phyloP scores from a whole-genome alignment of 2,888 invertebrate genomes.

The Sisyra terminalis region DNA sequence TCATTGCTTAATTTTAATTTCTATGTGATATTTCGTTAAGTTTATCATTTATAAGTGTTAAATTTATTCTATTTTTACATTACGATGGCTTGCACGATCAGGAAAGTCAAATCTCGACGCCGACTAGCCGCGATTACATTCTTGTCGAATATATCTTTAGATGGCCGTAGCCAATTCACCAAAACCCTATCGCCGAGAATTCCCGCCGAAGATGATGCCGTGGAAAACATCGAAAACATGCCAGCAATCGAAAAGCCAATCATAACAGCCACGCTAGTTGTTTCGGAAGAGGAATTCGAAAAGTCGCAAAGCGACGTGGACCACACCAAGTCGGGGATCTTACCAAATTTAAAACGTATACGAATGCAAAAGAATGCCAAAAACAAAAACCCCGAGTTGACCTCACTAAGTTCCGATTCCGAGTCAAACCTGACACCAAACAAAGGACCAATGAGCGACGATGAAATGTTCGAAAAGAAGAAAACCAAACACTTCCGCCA shows the following conservation, averaged over 20 bases:
- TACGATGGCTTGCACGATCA: slow-evolving; percentile 36
- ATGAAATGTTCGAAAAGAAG: slow-evolving; percentile 16
- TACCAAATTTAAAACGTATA: slow-evolving; percentile 14
- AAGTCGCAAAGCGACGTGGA: slow-evolving; percentile 22
- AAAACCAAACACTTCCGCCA: slow-evolving; percentile 35
- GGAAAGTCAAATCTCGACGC: slow-evolving; percentile 53
- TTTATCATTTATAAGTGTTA: too few relatives aligned
- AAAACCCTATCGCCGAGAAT: too few relatives aligned
- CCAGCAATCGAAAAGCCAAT: too few relatives aligned
- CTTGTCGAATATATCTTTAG: slow-evolving; percentile 86
- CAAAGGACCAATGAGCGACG: slow-evolving; percentile 25
- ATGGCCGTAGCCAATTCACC: slow-evolving; percentile 34
- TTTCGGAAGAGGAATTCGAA: slow-evolving; percentile 21
- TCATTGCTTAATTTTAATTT: too few relatives aligned
- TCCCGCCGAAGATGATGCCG: too few relatives aligned
- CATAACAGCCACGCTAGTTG: too few relatives aligned
- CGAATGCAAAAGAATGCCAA: slow-evolving; percentile 10
- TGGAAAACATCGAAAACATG: too few relatives aligned
- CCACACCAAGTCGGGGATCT: slow-evolving; percentile 11
- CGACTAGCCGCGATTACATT: slow-evolving; percentile 86
- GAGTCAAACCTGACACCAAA: slow-evolving; percentile 51
- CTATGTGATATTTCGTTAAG: too few relatives aligned
- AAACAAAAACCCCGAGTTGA: slow-evolving; percentile 25
- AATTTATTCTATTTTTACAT: too few relatives aligned
- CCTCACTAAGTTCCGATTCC: slow-evolving; percentile 55